Evolutionary conservation across 1,140 invertebrate species (phyloP), one percentile per base, ranked within the genome.

Genomic region (Arion vulgaris): DNA sequence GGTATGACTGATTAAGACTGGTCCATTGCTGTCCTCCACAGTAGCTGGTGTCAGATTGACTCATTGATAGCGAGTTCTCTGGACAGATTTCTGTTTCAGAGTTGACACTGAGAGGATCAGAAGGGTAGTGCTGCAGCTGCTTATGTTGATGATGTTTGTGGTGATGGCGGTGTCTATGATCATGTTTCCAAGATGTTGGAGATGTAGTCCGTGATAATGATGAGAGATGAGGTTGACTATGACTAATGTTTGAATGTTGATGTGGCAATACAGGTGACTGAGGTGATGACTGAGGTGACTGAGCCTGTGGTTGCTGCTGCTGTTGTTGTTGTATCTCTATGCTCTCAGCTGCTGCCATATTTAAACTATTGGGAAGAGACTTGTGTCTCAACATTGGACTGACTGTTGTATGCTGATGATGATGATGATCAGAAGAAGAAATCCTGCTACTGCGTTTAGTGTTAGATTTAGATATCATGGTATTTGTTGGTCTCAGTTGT

Each of bases 331-430:
- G 53, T 4, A 57, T 1, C 62, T 32, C n/a, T 13, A 32, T 41
- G 36, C 53, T n/a, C 28, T 51, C 62, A 66, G 62, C 2, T 57
- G 2, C 28, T 32, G n/a, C n/a, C 19, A 11, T 75, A 28, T 75
- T 34, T 28, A 75, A 34, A 15, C 4, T 51, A 45, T 45, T 75
- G 26, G 73, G 73, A n/a, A 75, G 73, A 2, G 73, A 75, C 45
- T 75, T 75, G 45, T 75, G 73, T 34, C 73, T 45, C 45, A 75
- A 13, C 28, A 75, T 75, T 2, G 73, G 73, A 34, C 73, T 75
- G 1, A n/a, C 19, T 28, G n/a, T 45, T 5, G 15, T 45, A 45
- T 5, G 41, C 41, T 45, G 41, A 45, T 45, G 41, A 15, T 45
- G 5, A 45, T n/a, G n/a, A n/a, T n/a, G n/a, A n/a, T n/a, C n/a